Evolutionary conservation across 2,888 invertebrate genomes (phyloP), one percentile per base, ranked within the genome.

Genomic region (Rhingia rostrata): DNA sequence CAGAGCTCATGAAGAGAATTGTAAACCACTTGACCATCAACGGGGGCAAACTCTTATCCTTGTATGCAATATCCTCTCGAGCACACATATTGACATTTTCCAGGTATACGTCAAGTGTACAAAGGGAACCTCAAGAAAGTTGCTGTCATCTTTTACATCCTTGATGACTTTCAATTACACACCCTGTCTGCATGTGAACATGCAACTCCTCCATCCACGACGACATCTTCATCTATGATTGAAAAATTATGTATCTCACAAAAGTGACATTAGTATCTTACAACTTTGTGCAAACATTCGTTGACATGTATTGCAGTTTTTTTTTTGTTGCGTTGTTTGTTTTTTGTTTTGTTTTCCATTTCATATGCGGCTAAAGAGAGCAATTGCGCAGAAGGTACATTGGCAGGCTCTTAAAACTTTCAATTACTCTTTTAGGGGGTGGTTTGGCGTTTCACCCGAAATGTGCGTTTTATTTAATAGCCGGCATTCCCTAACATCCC

Each of bases 91-190:
- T 66, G 30, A 32, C 73, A 49, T 39, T 35, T 45, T 5, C 22
- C 41, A 64, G 47, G 53, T 51, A 43, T 35, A 53, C 43, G 30
- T 4, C 22, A 22, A 22, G 22, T 22, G 22, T 2, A 22, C 22
- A 22, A 39, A 12, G 41, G 10, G 63, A 45, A 43, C 12, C 12
- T 39, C 33, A 47, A 53, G 43, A 53, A 61, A 61, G 43, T 69
- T 70, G 22, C n/a, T 14, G 60, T 9, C 41, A n/a, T 22, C 32
- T 45, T 39, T 66, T 12, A 49, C 60, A 43, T 58, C 72, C 39
- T 72, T 70, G 75, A 82, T 72, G 75, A 70, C 75, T 82, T 82
- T 70, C 64, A 72, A 82, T 66, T 66, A 61, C 53, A 49, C 53
- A 22, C 22, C 22, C 22, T 54, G 45, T 45, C 53, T 58, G 41